These are phyloP conservation scores for Andrena trimmerana DNA, from an alignment of 2,888 invertebrate species.

Conservation along the genomic window DNA sequence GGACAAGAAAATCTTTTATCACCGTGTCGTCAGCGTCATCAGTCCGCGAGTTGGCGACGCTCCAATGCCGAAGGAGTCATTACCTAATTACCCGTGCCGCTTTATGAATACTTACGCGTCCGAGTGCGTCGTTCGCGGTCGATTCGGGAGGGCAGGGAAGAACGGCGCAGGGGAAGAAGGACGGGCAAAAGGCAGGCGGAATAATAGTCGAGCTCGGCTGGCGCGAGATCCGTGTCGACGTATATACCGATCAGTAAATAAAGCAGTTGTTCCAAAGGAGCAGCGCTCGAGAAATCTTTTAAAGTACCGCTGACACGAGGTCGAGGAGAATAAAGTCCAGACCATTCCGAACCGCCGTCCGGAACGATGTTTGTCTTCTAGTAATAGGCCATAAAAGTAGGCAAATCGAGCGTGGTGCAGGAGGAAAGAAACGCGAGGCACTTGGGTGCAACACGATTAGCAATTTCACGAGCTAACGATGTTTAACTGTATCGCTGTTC, in stretches of 20 bases:
- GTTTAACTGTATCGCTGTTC: not conserved
- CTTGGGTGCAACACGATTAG: slow-evolving; percentile 8
- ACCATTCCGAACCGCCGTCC: not conserved
- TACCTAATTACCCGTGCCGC: slow-evolving; percentile 73
- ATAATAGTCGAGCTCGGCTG: no score
- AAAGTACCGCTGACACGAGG: no score
- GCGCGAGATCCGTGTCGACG: no score
- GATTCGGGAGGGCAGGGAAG: slow-evolving; percentile 26
- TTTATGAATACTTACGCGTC: slow-evolving; percentile 69
- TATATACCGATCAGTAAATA: no score
- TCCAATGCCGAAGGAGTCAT: slow-evolving; percentile 67
- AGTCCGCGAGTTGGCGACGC: slow-evolving; percentile 61
- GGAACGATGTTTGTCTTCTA: slow-evolving; percentile 39
- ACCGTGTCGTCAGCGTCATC: slow-evolving; percentile 68
- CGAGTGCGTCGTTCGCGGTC: slow-evolving; percentile 50
- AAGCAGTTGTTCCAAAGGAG: no score
- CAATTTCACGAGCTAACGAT: slow-evolving; percentile 16
- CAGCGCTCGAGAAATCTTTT: no score
- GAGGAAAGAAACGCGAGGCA: slow-evolving; percentile 11
- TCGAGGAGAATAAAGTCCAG: no score
- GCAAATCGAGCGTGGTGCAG: slow-evolving; percentile 42
- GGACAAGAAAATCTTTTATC: slow-evolving; percentile 72
- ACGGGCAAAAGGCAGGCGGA: not conserved
- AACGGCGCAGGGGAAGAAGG: not conserved
- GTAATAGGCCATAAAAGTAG: slow-evolving; percentile 32